phyloP scores from a whole-genome alignment of 2,797 vertebrate species.

The Acestrorhynchus altus region DNA sequence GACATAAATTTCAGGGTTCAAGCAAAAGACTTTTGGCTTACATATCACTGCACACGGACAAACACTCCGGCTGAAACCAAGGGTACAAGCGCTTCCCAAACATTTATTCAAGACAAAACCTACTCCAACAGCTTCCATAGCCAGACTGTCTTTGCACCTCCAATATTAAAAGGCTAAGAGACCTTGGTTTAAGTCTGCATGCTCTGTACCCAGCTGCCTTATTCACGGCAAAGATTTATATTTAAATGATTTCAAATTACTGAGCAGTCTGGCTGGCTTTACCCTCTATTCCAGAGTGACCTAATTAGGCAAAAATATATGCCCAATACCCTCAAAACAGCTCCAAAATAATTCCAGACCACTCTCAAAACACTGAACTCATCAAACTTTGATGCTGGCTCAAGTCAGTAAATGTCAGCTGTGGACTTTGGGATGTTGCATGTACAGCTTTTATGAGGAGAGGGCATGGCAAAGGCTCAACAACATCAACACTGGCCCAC shows the following conservation, averaged over 20 bases:
- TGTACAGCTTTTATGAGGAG: constrained; percentile 19
- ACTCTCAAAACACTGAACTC: constrained; percentile 9
- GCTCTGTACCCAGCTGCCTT: constrained; percentile 7
- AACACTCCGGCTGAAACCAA: background rate
- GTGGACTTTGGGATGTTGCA: constrained; percentile 31
- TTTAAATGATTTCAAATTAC: constrained; percentile 25
- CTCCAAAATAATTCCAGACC: constrained; percentile 17
- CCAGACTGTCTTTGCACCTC: constrained; percentile 13
- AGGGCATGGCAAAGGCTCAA: constrained; percentile 21
- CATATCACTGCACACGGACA: background rate
- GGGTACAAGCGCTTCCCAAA: background rate
- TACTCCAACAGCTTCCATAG: background rate
- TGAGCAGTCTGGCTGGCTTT: background rate
- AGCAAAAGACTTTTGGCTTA: background rate
- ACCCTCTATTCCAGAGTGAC: constrained; percentile 40
- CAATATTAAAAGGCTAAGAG: constrained; percentile 15
- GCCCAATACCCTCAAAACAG: constrained; percentile 12
- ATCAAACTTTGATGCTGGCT: constrained; percentile 32
- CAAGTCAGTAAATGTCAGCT: constrained; percentile 28
- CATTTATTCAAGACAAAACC: background rate
- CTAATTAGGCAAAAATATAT: constrained; percentile 32
- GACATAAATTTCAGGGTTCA: constrained; percentile 1
- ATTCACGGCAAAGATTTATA: background rate
- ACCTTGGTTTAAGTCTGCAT: background rate
- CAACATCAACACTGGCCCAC: constrained; percentile 30